A percentile compares a stretch with the other conserved stretches of the same genome.
Conservation (phyloP, 1,140 invertebrate genomes). For the Lordiphosa mommai region DNA sequence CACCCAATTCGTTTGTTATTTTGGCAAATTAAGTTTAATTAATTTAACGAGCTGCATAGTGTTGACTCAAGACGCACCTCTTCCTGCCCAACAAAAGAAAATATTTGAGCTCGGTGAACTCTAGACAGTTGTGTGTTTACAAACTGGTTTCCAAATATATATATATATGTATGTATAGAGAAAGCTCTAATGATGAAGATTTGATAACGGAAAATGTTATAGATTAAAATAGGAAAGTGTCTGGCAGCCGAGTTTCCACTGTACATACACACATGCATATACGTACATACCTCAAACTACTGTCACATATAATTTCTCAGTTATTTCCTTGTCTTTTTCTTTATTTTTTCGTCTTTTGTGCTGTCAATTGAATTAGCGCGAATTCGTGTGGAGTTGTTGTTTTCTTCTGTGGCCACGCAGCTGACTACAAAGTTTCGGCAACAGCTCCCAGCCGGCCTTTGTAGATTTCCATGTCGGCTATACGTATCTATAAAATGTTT, state of each 20-base stretch:
- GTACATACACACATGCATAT: not conserved
- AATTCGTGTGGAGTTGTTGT: conserved; percentile 28
- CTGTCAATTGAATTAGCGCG: conserved; percentile 70
- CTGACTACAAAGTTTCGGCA: conserved; percentile 12
- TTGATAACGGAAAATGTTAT: too few species aligned
- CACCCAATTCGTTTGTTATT: conserved; percentile 13
- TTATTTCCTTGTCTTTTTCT: conserved; percentile 25
- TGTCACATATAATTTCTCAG: conserved; percentile 36
- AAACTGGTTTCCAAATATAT: too few species aligned
- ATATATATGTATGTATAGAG: conserved; percentile 7
- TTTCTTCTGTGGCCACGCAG: conserved; percentile 20
- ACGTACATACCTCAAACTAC: conserved; percentile 6
- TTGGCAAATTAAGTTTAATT: conserved; percentile 37
- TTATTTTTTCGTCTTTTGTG: conserved; percentile 34
- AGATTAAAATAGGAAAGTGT: conserved; percentile 1
- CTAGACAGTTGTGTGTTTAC: too few species aligned
- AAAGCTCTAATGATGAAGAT: conserved; percentile 8
- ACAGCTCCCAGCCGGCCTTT: conserved; percentile 19
- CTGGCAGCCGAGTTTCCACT: not conserved
- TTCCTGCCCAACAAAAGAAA: conserved; percentile 36
- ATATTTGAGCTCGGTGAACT: conserved; percentile 4
- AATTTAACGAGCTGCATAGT: conserved; percentile 41
- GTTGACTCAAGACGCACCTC: conserved; percentile 36
- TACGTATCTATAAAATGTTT: conserved; percentile 57
- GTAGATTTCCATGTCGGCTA: conserved; percentile 28